Evolutionary conservation across 2,888 invertebrate genomes (phyloP).

Genomic region (Machimus atricapillus): DNA sequence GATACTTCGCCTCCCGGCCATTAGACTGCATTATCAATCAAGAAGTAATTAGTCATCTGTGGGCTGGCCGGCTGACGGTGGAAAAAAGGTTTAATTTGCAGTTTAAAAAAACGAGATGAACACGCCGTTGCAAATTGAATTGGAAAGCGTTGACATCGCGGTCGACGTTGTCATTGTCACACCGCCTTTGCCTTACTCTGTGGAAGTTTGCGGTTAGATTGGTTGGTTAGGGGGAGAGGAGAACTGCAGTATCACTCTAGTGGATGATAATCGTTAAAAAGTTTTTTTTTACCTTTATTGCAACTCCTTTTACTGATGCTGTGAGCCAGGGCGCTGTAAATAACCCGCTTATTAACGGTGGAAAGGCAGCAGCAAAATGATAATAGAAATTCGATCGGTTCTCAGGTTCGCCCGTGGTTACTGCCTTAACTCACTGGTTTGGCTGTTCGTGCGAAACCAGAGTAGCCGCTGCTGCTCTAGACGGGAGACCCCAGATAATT

Average conservation of each 20-base stretch:
- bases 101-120: neutral
- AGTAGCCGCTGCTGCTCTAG: neutral
- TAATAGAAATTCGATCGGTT: slow-evolving; percentile 32
- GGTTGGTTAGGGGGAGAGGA: neutral
- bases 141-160: neutral
- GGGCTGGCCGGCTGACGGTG: neutral
- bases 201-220: neutral
- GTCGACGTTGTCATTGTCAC: neutral
- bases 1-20: neutral
- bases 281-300: neutral
- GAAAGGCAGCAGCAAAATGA: slow-evolving; percentile 1
- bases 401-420: slow-evolving; percentile 21
- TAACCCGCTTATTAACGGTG: neutral
- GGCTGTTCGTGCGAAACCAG: slow-evolving; percentile 29
- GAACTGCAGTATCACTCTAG: neutral
- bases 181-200: neutral
- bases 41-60: neutral
- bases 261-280: neutral
- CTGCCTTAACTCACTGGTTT: slow-evolving; percentile 11
- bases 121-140: neutral
- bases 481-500: neutral
- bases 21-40: neutral
- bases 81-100: neutral
- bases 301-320: neutral
- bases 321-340: neutral